Conservation (phyloP, 2,113 vertebrate species). For the Phyllostomus hastatus region DNA sequence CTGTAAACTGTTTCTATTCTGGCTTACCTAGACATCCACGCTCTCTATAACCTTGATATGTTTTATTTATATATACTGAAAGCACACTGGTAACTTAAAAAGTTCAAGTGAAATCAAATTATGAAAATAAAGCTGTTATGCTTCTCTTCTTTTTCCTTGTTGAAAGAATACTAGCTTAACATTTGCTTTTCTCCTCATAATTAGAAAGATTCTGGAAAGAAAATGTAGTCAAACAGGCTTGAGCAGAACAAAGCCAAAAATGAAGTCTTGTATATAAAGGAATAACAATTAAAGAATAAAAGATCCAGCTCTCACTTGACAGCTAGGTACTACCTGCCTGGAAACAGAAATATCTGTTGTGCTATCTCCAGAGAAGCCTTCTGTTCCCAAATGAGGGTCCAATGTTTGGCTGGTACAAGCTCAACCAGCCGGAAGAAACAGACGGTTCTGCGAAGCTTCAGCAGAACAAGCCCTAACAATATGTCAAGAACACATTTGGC, state of each 20-base stretch:
- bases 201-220: constrained; percentile 40
- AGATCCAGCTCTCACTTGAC: constrained; percentile 40
- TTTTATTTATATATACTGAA: constrained; percentile 43
- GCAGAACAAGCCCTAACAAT: constrained; percentile 77
- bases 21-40: neutral
- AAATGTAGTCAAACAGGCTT: constrained; percentile 48
- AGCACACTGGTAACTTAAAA: neutral
- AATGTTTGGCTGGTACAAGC: constrained; percentile 80
- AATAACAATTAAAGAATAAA: constrained; percentile 45
- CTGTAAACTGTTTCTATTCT: neutral
- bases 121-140: constrained; percentile 36
- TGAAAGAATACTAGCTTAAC: neutral
- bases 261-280: neutral
- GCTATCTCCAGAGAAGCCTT: constrained; percentile 66
- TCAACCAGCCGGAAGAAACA: constrained; percentile 82
- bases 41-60: neutral
- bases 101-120: constrained; percentile 40
- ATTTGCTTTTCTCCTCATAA: constrained; percentile 38
- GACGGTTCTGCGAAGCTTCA: constrained; percentile 80
- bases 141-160: neutral
- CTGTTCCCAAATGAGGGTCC: constrained; percentile 77
- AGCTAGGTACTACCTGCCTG: constrained; percentile 44
- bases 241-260: constrained; percentile 36
- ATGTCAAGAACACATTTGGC: constrained; percentile 79
- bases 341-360: constrained; percentile 64